phyloP scores from a whole-genome alignment of 2,113 vertebrate species.

The Melanerpes formicivorus region DNA sequence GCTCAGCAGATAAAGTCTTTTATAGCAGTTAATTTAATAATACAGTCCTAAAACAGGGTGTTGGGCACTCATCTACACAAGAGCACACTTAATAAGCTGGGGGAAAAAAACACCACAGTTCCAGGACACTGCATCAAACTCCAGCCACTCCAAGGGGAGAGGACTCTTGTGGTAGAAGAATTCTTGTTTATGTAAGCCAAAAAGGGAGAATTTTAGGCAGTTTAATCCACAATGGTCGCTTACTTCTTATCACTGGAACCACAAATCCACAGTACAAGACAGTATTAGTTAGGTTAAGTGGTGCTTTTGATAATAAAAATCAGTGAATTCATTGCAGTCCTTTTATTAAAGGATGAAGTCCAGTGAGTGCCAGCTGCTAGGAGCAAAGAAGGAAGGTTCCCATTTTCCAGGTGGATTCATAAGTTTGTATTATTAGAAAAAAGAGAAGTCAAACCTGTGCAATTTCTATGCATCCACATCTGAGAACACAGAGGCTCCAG shows the following conservation, averaged over 20 bases:
- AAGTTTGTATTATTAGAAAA: slow-evolving; percentile 49
- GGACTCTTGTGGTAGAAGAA: slow-evolving; percentile 1
- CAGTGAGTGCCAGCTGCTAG: slow-evolving; percentile 37
- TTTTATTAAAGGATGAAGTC: slow-evolving; percentile 41
- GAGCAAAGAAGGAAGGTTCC: slow-evolving; percentile 50
- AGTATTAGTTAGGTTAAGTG: slow-evolving; percentile 45
- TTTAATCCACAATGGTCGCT: slow-evolving; percentile 51
- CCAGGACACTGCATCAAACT: slow-evolving; percentile 45
- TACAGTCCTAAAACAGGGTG: slow-evolving; percentile 69
- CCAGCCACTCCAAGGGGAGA: slow-evolving; percentile 36
- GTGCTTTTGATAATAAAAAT: slow-evolving; percentile 40
- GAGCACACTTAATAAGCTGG: slow-evolving; percentile 54
- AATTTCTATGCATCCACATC: slow-evolving; percentile 35
- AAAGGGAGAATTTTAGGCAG: slow-evolving; percentile 37
- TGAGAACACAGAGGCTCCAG: slow-evolving; percentile 15
- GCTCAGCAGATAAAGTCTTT: slow-evolving; percentile 72
- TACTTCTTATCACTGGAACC: slow-evolving; percentile 42
- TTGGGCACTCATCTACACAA: slow-evolving; percentile 57
- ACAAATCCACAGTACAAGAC: slow-evolving; percentile 54
- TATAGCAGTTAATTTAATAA: slow-evolving; percentile 74
- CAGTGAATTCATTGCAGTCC: slow-evolving; percentile 41
- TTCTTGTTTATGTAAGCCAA: slow-evolving; percentile 32
- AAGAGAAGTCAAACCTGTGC: slow-evolving; percentile 60
- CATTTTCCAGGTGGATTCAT: slow-evolving; percentile 45
- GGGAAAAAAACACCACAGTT: slow-evolving; percentile 49